Percentiles rank a stretch among this genome's conserved stretches.
These are phyloP conservation scores for Bombyx mandarina DNA, from an alignment of 1,140 invertebrate genomes.

Conservation along the genomic window DNA sequence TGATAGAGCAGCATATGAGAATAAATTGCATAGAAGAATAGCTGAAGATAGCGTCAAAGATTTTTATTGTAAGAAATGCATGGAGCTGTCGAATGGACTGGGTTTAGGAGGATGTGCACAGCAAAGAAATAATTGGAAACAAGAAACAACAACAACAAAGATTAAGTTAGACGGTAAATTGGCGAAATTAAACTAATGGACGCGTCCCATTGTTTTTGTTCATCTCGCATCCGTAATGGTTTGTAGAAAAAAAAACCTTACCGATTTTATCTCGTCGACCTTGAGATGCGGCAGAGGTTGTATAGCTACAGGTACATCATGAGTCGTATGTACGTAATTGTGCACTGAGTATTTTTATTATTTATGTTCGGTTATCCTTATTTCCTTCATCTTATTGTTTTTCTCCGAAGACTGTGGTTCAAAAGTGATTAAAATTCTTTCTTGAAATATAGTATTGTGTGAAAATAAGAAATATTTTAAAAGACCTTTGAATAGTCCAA, in stretches of 20 bases:
- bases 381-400: not conserved
- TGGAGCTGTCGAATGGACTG: constrained; percentile 32
- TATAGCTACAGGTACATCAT: constrained; percentile 11
- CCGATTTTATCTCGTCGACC: constrained; percentile 43
- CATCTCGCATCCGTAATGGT: constrained; percentile 25
- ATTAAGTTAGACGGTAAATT: constrained; percentile 61
- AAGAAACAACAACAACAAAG: constrained; percentile 47
- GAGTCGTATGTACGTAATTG: constrained; percentile 12
- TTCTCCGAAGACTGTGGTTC: not conserved
- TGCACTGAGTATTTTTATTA: not conserved
- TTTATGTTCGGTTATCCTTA: not conserved
- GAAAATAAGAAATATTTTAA: too few species aligned
- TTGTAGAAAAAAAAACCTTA: constrained; percentile 27
- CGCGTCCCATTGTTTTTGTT: constrained; percentile 37
- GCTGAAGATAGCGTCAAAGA: constrained; percentile 45
- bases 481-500: too few species aligned
- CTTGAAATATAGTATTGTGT: too few species aligned
- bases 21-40: constrained; percentile 36
- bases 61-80: constrained; percentile 57
- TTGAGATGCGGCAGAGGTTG: constrained; percentile 28
- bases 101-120: constrained; percentile 25
- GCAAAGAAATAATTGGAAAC: constrained; percentile 29
- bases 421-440: too few species aligned
- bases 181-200: constrained; percentile 59
- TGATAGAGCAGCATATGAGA: constrained; percentile 18